phyloP scores from a whole-genome alignment of 2,888 invertebrate species.

The Gortyna flavago region DNA sequence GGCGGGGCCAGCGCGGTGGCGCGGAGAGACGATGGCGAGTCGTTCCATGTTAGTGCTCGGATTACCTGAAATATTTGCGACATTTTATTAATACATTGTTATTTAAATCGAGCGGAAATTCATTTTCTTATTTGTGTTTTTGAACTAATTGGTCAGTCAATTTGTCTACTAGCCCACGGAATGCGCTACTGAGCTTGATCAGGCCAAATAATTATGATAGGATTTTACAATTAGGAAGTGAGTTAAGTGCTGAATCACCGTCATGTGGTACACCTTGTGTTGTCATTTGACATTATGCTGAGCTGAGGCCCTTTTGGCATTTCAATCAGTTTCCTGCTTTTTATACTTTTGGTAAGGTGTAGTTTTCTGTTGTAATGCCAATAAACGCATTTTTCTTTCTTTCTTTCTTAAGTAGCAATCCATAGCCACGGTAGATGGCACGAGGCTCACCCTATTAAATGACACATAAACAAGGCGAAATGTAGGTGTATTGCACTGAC shows the following conservation, averaged over 20 bases:
- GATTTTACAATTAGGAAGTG: not conserved
- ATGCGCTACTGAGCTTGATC: not conserved
- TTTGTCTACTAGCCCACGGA: not conserved
- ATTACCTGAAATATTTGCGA: constrained; percentile 72
- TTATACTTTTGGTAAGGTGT: no score
- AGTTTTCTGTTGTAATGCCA: no score
- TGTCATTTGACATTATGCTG: no score
- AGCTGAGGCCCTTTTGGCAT: no score
- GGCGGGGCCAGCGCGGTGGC: constrained; percentile 93
- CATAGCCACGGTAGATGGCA: not conserved
- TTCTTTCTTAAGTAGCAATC: no score
- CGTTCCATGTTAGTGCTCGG: constrained; percentile 93
- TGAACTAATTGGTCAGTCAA: not conserved
- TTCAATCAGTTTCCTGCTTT: no score
- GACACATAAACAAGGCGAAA: not conserved
- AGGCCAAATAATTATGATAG: no score
- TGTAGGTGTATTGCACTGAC: not conserved
- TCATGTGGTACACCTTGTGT: no score
- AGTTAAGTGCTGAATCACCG: no score
- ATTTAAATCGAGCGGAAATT: not conserved
- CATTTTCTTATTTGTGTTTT: not conserved
- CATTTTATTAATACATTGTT: not conserved
- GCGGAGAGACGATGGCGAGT: constrained; percentile 95
- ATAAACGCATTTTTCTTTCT: no score
- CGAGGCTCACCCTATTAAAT: no score